Base-by-base conservation (phyloP, 2,888 invertebrate species). In the Lithosia quadra region DNA sequence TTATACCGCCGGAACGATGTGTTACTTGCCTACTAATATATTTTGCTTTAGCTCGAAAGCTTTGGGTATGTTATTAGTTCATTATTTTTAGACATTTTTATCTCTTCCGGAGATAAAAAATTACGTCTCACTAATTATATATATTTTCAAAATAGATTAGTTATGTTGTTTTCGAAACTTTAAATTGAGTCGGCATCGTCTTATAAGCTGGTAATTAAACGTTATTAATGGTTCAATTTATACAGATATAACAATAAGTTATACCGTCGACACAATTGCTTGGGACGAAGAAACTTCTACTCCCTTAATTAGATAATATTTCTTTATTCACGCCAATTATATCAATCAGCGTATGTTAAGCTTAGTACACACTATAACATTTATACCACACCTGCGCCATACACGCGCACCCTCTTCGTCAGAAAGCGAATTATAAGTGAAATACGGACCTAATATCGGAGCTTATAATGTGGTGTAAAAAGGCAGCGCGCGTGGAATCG, bases 21-120 rank as follows among this genome's bases (percentile, higher is more conserved):
- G 94, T 94, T 93, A 92, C 91, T 91, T 88, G 91, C 89, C 89
- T 92, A 91, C 90, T 92, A 92, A 93, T 93, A 93, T 92, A 93
- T 94, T 92, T 91, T 87, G 88, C 88, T 91, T 78, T 91, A 88
- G 90, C 88, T 85, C 86, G 85, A 85, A 83, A 87, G 84, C 84
- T 78, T 85, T 78, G 83, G 83, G 86, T 88, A 84, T 89, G 84
- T 92, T 91, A 91, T 92, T 91, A 90, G 91, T 90, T 90, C 92
- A 91, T 92, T 93, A 93, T 92, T 93, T 84, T 92, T 88, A 86
- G 90, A 87, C 90, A 88, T 91, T 92, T 93, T 93, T 94, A 93
- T 93, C 80, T 88, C 89, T 92, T 92, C 91, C 90, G 89, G 88
- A 86, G 89, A 91, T 89, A 90, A 90, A 90, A 90, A 90, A 91